phyloP scores from a whole-genome alignment of 2,113 vertebrate species.

The Lipophrys pholis region DNA sequence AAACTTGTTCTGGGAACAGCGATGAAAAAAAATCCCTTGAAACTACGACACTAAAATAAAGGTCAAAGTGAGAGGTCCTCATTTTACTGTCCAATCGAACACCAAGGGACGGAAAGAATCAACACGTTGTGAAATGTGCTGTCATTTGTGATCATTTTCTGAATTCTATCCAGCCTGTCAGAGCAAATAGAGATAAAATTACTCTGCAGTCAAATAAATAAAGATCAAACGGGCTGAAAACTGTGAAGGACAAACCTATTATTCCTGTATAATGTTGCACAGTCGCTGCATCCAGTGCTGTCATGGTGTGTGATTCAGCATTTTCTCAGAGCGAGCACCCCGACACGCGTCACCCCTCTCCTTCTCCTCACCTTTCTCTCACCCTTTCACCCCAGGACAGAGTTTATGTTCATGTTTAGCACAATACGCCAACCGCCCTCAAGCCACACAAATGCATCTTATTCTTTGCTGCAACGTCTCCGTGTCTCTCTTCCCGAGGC shows the following conservation, averaged over 20 bases:
- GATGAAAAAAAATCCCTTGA: neutral
- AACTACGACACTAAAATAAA: neutral
- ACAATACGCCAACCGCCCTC: slow-evolving; percentile 63
- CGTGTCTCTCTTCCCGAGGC: slow-evolving; percentile 70
- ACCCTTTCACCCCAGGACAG: slow-evolving; percentile 64
- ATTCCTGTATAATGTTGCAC: slow-evolving; percentile 62
- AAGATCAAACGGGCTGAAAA: slow-evolving; percentile 55
- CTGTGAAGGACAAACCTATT: slow-evolving; percentile 42
- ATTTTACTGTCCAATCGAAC: slow-evolving; percentile 20
- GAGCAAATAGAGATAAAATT: slow-evolving; percentile 67
- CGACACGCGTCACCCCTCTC: slow-evolving; percentile 48
- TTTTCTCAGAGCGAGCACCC: slow-evolving; percentile 55
- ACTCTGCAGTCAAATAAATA: slow-evolving; percentile 32
- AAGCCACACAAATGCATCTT: slow-evolving; percentile 80
- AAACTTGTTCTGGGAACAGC: neutral
- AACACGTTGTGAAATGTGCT: slow-evolving; percentile 60
- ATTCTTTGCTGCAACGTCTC: slow-evolving; percentile 75
- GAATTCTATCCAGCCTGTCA: slow-evolving; percentile 41
- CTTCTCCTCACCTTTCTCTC: slow-evolving; percentile 43
- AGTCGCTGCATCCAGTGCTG: slow-evolving; percentile 56
- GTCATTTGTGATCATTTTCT: slow-evolving; percentile 63
- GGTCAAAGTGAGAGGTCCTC: slow-evolving; percentile 3
- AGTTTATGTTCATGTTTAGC: slow-evolving; percentile 68
- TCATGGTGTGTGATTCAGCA: slow-evolving; percentile 60
- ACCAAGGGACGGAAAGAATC: slow-evolving; percentile 22